Percentiles rank a stretch among this genome's conserved stretches.
Conservation (phyloP, 2,888 invertebrate species). For the Melanotus villosus region DNA sequence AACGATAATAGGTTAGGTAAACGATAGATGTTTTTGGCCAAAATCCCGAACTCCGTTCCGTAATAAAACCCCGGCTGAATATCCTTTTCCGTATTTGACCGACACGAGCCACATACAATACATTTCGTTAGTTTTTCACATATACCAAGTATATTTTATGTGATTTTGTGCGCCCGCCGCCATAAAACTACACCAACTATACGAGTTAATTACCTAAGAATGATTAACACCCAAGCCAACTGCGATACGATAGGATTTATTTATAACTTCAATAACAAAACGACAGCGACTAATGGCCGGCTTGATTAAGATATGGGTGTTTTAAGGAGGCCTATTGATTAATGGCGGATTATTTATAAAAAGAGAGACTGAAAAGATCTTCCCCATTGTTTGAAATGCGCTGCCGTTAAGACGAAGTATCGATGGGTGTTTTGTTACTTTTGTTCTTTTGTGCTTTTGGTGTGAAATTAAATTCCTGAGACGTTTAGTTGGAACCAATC, state of each 20-base stretch:
- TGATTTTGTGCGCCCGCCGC: conserved; percentile 34
- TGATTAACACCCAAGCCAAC: conserved; percentile 54
- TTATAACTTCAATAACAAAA: conserved; percentile 56
- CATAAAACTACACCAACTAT: conserved; percentile 36
- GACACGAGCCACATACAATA: too few species aligned
- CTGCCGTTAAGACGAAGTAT: too few species aligned
- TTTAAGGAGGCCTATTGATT: conserved; percentile 51
- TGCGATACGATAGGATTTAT: conserved; percentile 50
- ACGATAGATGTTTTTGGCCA: conserved; percentile 58
- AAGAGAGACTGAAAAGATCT: conserved; percentile 34
- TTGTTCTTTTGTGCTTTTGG: too few species aligned
- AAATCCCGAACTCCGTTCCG: conserved; percentile 18
- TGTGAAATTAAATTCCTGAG: too few species aligned
- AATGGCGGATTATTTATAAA: conserved; percentile 56
- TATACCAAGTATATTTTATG: background rate
- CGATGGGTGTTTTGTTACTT: too few species aligned
- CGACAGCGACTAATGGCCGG: conserved; percentile 52
- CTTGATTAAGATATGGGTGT: conserved; percentile 54
- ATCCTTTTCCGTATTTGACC: background rate
- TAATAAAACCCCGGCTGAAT: background rate
- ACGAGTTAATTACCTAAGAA: conserved; percentile 53
- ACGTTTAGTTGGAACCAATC: too few species aligned
- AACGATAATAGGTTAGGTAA: conserved; percentile 67
- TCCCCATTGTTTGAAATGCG: conserved; percentile 24
- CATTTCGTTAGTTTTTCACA: background rate